Base-by-base conservation (phyloP, 2,888 invertebrate species). In the Andricus quercusramuli region DNA sequence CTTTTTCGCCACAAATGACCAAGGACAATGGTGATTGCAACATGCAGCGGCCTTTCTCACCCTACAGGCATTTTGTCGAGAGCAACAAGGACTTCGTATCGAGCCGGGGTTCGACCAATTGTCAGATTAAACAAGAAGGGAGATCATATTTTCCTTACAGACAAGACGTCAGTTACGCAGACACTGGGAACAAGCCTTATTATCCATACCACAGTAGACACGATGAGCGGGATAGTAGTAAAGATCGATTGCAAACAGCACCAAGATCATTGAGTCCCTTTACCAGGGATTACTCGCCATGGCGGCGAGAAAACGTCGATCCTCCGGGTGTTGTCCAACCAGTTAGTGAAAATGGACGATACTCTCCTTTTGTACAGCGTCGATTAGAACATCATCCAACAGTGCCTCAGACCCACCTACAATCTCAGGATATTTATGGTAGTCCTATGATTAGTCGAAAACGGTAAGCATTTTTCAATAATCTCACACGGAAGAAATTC, bases 231-330 rank as follows among this genome's bases (percentile, higher is more conserved):
- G 77, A 91, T 85, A 51, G 83, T 32, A 88, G 86, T 78, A 87
- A 86, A 37, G 92, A 92, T 78, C 88, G 90, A 80, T 91, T 91
- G 92, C 89, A 90, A 79, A 86, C 85, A 56, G 86, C 84, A 0
- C 89, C 90, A 17, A 88, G 92, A 76, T 92, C 92, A 0, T 79
- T 92, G 56, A 93, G 92, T 76, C 92, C 92, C 3, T 92, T 92
- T 76, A 86, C 91, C 4, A 85, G 92, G n/a, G 92, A 93, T 80
- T 93, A 93, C 82, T 93, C 92, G 41, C 92, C 92, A 1, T 93
- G 92, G 92, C 88, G 92, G 74, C 87, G 92, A 32, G 92, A 93
- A 80, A 93, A 93, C 78, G 92, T 93, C 32, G 92, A 93, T 86
- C 92, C 92, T 11, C 92, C 92, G 11, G 90, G 90, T 37, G 92